Conservation (phyloP, 2,797 vertebrate species). For the Moxostoma hubbsi region DNA sequence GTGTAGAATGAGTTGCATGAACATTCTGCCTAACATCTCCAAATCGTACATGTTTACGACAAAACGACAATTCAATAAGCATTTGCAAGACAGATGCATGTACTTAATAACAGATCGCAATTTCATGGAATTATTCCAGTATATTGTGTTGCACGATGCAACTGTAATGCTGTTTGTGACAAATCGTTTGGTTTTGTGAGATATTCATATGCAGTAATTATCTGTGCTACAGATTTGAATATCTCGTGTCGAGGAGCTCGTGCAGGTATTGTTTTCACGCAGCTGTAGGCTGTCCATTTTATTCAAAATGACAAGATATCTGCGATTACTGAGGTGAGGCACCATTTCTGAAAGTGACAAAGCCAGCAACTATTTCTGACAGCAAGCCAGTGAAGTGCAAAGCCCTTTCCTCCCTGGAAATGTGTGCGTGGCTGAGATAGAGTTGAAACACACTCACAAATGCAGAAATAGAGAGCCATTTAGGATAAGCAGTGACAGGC, state of each 20-base stretch:
- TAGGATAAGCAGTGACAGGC: not conserved
- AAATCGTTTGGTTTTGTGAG: not conserved
- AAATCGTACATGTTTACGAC: too few relatives aligned
- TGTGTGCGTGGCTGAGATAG: conserved; percentile 18
- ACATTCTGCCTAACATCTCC: too few relatives aligned
- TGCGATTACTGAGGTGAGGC: conserved; percentile 35
- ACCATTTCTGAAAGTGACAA: conserved; percentile 49
- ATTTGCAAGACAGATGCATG: not conserved
- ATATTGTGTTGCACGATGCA: conserved; percentile 1
- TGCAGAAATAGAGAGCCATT: conserved; percentile 19
- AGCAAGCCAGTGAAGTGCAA: conserved; percentile 45
- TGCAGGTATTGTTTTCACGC: conserved; percentile 23
- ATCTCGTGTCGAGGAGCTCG: not conserved
- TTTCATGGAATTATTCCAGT: conserved; percentile 24
- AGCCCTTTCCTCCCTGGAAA: conserved; percentile 20
- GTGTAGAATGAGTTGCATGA: too few relatives aligned
- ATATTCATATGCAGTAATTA: not conserved
- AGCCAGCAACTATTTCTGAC: conserved; percentile 38
- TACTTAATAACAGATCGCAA: conserved; percentile 14
- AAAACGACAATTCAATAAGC: not conserved
- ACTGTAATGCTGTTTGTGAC: not conserved
- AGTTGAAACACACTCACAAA: conserved; percentile 32
- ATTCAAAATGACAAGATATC: conserved; percentile 44
- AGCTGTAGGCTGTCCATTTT: conserved; percentile 40
- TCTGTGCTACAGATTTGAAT: conserved; percentile 9